Conservation (phyloP, 1,140 invertebrate species). For the Anadara kagoshimensis region DNA sequence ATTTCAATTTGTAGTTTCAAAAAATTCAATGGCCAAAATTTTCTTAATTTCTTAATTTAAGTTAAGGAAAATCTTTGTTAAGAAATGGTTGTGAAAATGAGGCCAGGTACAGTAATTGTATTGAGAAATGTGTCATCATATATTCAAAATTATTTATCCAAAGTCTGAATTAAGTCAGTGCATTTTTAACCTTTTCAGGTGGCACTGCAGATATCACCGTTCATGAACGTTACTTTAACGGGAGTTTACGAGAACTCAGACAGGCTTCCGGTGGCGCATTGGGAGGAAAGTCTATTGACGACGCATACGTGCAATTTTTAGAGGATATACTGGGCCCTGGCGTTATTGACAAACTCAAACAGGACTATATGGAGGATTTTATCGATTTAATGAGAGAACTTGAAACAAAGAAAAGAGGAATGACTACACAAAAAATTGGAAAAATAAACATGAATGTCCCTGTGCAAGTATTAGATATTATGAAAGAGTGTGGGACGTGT, state of each 20-base stretch:
- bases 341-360: conserved; percentile 11
- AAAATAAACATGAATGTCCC: conserved; percentile 29
- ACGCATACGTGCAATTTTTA: conserved; percentile 26
- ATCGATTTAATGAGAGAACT: conserved; percentile 32
- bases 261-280: conserved; percentile 78
- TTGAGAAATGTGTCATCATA: no score
- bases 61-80: no score
- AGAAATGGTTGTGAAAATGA: no score
- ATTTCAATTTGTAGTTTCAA: no score
- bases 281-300: conserved; percentile 70
- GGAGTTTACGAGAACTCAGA: conserved; percentile 77
- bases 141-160: no score
- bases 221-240: conserved; percentile 75
- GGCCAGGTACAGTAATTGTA: no score
- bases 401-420: conserved; percentile 30
- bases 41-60: no score
- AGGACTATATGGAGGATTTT: conserved; percentile 15
- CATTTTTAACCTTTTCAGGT: no score
- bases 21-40: no score
- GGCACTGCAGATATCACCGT: conserved; percentile 80
- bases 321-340: conserved; percentile 22
- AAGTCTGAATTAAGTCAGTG: no score
- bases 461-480: conserved; percentile 8
- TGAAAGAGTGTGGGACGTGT: neutral
- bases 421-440: conserved; percentile 9